A percentile compares a stretch with the other conserved stretches of the same genome.
These are phyloP conservation scores for Ceratitis capitata DNA, from an alignment of 1,140 invertebrate genomes.

Conservation along the genomic window DNA sequence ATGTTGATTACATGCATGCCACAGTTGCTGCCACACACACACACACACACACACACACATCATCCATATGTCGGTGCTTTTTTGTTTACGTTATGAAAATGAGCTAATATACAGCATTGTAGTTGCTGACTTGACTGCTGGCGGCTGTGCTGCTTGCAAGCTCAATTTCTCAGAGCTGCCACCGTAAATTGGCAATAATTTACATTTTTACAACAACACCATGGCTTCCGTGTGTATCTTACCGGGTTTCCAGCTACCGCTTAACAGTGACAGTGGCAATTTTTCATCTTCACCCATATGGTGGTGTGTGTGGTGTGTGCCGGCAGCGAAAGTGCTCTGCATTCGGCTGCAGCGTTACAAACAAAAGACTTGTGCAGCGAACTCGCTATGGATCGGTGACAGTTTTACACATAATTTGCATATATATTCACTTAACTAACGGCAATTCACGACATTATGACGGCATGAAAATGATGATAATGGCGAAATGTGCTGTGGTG, in stretches of 20 bases:
- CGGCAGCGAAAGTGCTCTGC: background rate
- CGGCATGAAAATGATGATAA: background rate
- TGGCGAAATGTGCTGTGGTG: background rate
- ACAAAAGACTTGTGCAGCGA: background rate
- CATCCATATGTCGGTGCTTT: background rate
- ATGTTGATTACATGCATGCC: background rate
- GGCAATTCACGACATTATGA: too few relatives aligned
- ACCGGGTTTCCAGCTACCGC: background rate
- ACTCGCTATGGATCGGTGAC: background rate
- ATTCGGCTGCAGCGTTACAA: background rate
- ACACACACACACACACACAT: too few relatives aligned
- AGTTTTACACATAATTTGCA: background rate
- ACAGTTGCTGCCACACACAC: conserved; percentile 5
- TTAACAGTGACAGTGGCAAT: background rate
- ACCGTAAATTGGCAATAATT: background rate
- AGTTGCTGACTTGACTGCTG: background rate
- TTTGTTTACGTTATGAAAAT: background rate
- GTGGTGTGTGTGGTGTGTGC: background rate
- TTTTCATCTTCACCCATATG: background rate
- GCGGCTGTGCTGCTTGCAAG: background rate
- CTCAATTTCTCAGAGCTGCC: background rate
- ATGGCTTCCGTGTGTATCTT: background rate
- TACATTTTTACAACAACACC: background rate
- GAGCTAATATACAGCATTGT: background rate
- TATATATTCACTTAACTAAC: background rate